phyloP scores from a whole-genome alignment of 2,888 invertebrate species.

The Dinocampus coccinellae region DNA sequence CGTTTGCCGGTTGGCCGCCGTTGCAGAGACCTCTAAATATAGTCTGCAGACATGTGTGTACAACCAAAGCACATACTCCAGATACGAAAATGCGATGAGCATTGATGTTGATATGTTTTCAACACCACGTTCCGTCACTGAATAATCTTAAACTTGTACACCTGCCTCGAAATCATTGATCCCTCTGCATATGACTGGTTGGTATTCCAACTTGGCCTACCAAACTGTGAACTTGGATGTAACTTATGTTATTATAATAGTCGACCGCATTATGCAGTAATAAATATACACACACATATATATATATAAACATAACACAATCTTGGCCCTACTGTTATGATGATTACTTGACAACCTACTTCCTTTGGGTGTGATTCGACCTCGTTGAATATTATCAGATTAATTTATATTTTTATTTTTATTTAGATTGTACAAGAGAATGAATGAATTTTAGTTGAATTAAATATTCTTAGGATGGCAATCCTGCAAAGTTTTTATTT shows the following conservation, averaged over 20 bases:
- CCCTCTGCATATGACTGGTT: not conserved
- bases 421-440: not conserved
- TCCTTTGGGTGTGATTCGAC: conserved; percentile 11
- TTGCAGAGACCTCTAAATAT: conserved; percentile 61
- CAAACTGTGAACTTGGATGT: not conserved
- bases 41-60: conserved; percentile 41
- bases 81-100: conserved; percentile 54
- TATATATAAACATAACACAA: conserved; percentile 12
- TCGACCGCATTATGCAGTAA: conserved; percentile 16
- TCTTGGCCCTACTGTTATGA: conserved; percentile 8
- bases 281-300: conserved; percentile 16
- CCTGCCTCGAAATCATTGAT: conserved; percentile 1
- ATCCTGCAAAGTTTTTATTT: not conserved
- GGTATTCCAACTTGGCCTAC: conserved; percentile 2
- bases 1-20: conserved; percentile 42
- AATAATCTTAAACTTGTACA: conserved; percentile 30
- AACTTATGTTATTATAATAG: conserved; percentile 22
- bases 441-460: conserved; percentile 13
- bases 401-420: too few relatives aligned
- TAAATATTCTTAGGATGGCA: not conserved
- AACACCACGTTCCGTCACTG: conserved; percentile 31
- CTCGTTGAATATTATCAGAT: not conserved
- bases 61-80: conserved; percentile 52
- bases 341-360: conserved; percentile 4
- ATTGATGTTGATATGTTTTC: conserved; percentile 45